Evolutionary conservation across 1,140 invertebrate genomes (phyloP), one percentile per base, ranked within the genome.

Genomic region (Drosophila sechellia): DNA sequence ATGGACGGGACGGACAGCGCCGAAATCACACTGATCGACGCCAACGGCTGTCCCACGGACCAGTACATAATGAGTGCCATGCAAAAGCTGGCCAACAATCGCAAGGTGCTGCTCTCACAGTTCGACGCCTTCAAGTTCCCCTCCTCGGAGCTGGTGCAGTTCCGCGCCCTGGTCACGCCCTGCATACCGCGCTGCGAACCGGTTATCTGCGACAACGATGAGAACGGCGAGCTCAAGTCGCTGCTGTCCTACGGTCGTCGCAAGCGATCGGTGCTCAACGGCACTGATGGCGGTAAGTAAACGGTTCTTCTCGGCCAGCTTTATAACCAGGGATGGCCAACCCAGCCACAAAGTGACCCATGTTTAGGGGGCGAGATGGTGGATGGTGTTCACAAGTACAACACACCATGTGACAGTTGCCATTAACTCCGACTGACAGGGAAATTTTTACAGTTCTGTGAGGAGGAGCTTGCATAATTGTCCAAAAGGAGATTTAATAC

Each of bases 101-200:
- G 95, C 92, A 97, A 96, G 76, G 81, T 91, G 66, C 94, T 98
- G 27, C 92, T 97, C 52, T 97, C 97, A 27, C 96, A 97, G 92
- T 98, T 98, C 93, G 97, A 98, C 92, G 97, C 97, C 20, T 98
- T 98, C 95, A 98, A 98, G 91, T 98, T 98, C 94, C 97, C 97
- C 8, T 97, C 97, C 45, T 98, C 97, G 1, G 97, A 98, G 92
- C 95, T 98, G 42, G 97, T 98, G 3, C 97, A 98, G 93, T 98
- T 98, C 95, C 95, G 97, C 69, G 97, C 97, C 13, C 92, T 98
- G 79, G 97, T 98, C 22, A 98, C 97, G 12, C 97, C 97, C 0
- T 98, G 97, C 92, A 96, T 98, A 95, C 97, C 97, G 8, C 95
- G 95, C 39, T 98, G 97, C 90, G 97, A 98, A 93, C 97, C 97